These are phyloP conservation scores for Ceratitis capitata DNA, from an alignment of 1,140 invertebrate genomes.

Conservation along the genomic window DNA sequence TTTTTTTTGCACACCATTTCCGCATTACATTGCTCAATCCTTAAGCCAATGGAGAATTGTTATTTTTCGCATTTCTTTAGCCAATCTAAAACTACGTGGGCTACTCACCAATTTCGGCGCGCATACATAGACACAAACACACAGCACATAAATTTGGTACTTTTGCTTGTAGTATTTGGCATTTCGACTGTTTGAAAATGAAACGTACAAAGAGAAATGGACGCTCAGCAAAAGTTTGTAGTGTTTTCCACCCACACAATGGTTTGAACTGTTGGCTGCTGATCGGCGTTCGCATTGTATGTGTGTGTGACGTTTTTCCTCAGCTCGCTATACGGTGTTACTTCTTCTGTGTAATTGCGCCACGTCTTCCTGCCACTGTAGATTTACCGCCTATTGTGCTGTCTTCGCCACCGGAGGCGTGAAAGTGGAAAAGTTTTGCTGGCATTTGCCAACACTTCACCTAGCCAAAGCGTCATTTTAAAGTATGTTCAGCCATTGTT, in stretches of 20 bases:
- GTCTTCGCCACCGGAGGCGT: neutral
- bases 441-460: slow-evolving; percentile 30
- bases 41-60: slow-evolving; percentile 14
- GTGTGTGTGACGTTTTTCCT: neutral
- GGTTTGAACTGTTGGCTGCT: neutral
- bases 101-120: neutral
- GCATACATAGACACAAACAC: neutral
- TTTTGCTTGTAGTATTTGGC: neutral
- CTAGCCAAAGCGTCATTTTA: neutral
- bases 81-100: neutral
- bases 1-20: slow-evolving; percentile 21
- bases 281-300: neutral
- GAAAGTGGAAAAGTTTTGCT: slow-evolving; percentile 35
- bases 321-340: neutral
- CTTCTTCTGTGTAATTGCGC: neutral
- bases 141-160: no score
- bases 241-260: slow-evolving; percentile 6
- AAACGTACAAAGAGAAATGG: no score
- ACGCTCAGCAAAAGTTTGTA: neutral
- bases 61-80: neutral
- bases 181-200: neutral
- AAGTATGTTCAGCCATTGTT: slow-evolving; percentile 8
- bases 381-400: neutral
- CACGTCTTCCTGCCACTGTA: neutral
- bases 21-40: neutral